Evolutionary conservation across 2,113 vertebrate species (phyloP), one percentile per base, ranked within the genome.

Genomic region (Phaethon lepturus): DNA sequence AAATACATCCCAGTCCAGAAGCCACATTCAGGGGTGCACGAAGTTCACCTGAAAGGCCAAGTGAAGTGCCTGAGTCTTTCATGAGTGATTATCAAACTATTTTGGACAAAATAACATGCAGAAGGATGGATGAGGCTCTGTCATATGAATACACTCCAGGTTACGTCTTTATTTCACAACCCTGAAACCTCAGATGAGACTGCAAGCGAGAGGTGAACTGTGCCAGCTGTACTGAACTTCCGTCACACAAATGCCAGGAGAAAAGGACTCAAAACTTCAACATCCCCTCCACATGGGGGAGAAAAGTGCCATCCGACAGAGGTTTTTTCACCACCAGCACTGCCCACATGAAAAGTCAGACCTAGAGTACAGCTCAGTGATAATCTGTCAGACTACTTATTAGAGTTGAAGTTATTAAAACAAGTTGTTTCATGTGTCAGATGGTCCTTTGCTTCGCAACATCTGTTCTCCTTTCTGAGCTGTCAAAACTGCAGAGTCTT

Each of bases 211-310:
- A 28, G 25, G 53, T 11, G 45, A 49, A 2, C 9, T 5, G 50
- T 19, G 47, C 63, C 67, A 56, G 84, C 50, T 22, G n/a, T 20
- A 12, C 31, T 5, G 26, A 76, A 17, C 35, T n/a, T 9, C 20
- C 26, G 53, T 20, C 73, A 60, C 2, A 2, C 17, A 24, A 42
- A 59, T 0, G 14, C 33, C 49, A 66, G 20, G 17, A 63, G 50
- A 11, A 45, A 31, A 59, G 16, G 45, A 22, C 45, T 45, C 28
- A 2, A 6, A 45, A 2, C 18, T 3, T 1, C 60, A 62, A 3
- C 42, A 9, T 0, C 24, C 60, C 23, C 9, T 22, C 25, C 10
- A 7, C 33, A 19, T 0, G 20, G 33, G 3, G 4, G n/a, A 80
- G 50, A 16, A 1, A 7, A 23, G 47, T 12, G 5, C 68, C 68